These are phyloP conservation scores for Campoletis sonorensis DNA, from an alignment of 1,140 invertebrate genomes.

Conservation along the genomic window DNA sequence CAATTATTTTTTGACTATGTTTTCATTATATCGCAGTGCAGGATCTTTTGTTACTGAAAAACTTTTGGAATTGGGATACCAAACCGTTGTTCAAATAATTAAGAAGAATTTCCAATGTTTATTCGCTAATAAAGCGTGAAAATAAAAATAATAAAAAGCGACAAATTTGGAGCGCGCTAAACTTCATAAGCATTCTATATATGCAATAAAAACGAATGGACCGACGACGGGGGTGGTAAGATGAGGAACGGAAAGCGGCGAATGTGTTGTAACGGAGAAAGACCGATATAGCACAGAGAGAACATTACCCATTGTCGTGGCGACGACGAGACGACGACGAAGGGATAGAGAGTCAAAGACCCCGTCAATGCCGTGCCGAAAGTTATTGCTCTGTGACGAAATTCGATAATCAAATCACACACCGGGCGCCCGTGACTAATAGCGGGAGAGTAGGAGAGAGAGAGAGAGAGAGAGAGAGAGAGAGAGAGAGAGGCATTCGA, in stretches of 20 bases:
- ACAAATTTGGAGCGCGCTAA: background rate
- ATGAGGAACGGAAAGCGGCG: conserved; percentile 10
- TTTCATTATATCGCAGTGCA: too few species aligned
- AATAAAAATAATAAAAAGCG: too few species aligned
- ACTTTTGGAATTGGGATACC: too few species aligned
- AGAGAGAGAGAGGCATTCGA: background rate
- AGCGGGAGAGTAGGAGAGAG: conserved; percentile 11
- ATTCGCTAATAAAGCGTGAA: background rate
- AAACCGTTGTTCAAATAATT: too few species aligned
- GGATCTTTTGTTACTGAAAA: too few species aligned
- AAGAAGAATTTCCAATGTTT: too few species aligned
- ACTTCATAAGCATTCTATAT: background rate
- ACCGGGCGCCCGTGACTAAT: conserved; percentile 41
- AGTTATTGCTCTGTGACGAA: conserved; percentile 43
- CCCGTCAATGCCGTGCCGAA: conserved; percentile 35
- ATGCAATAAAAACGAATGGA: conserved; percentile 12
- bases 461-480: background rate
- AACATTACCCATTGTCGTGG: conserved; percentile 10
- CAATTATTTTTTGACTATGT: too few species aligned
- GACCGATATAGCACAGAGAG: conserved; percentile 1
- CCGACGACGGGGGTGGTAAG: conserved; percentile 8
- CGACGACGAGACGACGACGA: conserved; percentile 26
- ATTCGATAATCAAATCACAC: conserved; percentile 44
- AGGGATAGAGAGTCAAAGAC: conserved; percentile 31
- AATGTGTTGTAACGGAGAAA: conserved; percentile 13